Evolutionary conservation across 2,888 invertebrate species (phyloP).

Genomic region (Agapostemon virescens): DNA sequence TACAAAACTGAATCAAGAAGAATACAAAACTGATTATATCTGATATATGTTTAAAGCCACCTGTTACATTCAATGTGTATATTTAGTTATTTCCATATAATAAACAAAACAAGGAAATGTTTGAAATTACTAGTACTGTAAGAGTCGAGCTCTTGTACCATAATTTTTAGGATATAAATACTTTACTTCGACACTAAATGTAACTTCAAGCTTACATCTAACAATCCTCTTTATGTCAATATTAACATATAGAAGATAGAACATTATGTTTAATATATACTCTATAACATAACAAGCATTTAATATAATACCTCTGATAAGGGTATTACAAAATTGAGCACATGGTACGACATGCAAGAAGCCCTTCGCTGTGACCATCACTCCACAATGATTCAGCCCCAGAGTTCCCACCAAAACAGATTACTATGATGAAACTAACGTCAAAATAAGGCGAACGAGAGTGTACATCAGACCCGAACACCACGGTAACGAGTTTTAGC

Average conservation of each 20-base stretch:
- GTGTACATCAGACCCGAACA: background rate
- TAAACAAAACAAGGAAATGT: background rate
- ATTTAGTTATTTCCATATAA: background rate
- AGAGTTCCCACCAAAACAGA: slow-evolving; percentile 37
- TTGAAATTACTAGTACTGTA: background rate
- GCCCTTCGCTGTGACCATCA: slow-evolving; percentile 41
- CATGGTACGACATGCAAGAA: slow-evolving; percentile 42
- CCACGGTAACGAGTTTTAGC: slow-evolving; percentile 18
- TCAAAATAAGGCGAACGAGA: slow-evolving; percentile 8
- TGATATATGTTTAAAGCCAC: slow-evolving; percentile 32
- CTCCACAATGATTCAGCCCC: slow-evolving; percentile 24
- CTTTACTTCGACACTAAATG: background rate
- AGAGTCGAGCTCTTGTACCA: background rate
- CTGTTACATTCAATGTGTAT: slow-evolving; percentile 34
- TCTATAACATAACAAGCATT: slow-evolving; percentile 27
- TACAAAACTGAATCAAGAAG: background rate
- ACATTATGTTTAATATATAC: slow-evolving; percentile 9
- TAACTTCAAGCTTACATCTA: background rate
- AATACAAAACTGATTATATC: slow-evolving; percentile 1
- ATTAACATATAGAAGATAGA: slow-evolving; percentile 3
- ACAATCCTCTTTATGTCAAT: background rate
- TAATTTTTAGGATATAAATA: background rate
- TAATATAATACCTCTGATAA: slow-evolving; percentile 21
- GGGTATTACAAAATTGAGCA: slow-evolving; percentile 41
- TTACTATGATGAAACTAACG: slow-evolving; percentile 12